Conservation (phyloP, 1,140 invertebrate species). For the Holcopasites calliopsidis region DNA sequence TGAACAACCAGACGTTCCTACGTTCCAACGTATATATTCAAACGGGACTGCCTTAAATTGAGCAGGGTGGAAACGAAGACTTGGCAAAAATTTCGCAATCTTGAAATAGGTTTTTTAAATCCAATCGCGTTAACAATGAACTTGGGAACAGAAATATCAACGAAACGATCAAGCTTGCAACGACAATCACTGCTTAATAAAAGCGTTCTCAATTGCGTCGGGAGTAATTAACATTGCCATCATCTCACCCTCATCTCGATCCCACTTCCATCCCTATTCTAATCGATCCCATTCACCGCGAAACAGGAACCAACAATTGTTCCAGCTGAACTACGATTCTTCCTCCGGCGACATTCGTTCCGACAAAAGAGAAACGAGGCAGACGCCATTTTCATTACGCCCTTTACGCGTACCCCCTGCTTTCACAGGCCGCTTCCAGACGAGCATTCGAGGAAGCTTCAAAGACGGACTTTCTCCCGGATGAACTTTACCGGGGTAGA, state of each 20-base stretch:
- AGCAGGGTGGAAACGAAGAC: not conserved
- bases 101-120: too few relatives aligned
- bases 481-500: conserved; percentile 34
- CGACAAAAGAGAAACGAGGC: conserved; percentile 15
- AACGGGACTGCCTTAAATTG: too few relatives aligned
- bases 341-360: conserved; percentile 9
- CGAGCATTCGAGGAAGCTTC: conserved; percentile 16
- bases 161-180: too few relatives aligned
- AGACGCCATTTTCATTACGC: conserved; percentile 38
- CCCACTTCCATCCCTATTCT: not conserved
- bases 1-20: conserved; percentile 27
- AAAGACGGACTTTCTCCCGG: conserved; percentile 29
- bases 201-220: too few relatives aligned
- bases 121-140: too few relatives aligned
- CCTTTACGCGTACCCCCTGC: not conserved
- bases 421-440: not conserved
- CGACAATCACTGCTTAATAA: too few relatives aligned
- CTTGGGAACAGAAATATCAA: too few relatives aligned
- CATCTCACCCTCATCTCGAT: not conserved
- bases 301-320: too few relatives aligned
- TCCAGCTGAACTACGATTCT: too few relatives aligned
- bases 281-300: not conserved
- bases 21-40: not conserved
- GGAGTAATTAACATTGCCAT: not conserved
- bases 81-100: not conserved